These are phyloP conservation scores for Dolichopus griseipennis DNA, from an alignment of 2,888 invertebrate species.

Conservation along the genomic window DNA sequence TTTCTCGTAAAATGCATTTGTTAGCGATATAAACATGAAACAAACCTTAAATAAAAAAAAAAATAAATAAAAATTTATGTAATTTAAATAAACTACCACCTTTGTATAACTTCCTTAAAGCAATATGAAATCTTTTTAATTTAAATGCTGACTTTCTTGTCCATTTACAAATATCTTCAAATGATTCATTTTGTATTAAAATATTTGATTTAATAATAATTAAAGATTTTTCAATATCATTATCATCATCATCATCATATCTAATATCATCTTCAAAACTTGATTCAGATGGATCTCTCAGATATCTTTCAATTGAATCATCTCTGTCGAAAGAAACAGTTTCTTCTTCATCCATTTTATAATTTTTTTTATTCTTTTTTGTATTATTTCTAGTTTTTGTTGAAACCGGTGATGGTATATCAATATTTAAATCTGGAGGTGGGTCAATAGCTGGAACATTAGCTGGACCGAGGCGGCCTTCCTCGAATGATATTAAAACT, in stretches of 20 bases:
- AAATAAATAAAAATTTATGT: too few species aligned
- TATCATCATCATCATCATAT: neutral
- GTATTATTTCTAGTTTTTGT: neutral
- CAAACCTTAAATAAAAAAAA: neutral
- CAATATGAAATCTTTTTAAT: neutral
- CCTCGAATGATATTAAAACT: neutral
- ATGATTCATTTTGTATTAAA: neutral
- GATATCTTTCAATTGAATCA: neutral
- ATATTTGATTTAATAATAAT: neutral
- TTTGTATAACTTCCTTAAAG: neutral
- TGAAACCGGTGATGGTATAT: neutral
- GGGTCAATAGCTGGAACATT: neutral
- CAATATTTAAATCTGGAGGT: neutral
- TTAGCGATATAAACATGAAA: neutral
- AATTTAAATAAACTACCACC: neutral
- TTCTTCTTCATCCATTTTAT: neutral
- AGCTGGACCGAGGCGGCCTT: neutral
- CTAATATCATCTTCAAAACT: neutral
- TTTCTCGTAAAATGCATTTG: neutral
- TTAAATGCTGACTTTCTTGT: neutral
- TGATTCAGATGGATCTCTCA: neutral
- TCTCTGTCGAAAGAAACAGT: neutral
- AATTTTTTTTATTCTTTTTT: neutral
- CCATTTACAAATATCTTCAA: neutral
- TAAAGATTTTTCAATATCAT: neutral